These are phyloP conservation scores for Anarhynchus alexandrinus DNA, from an alignment of 2,113 vertebrate species.

Conservation along the genomic window DNA sequence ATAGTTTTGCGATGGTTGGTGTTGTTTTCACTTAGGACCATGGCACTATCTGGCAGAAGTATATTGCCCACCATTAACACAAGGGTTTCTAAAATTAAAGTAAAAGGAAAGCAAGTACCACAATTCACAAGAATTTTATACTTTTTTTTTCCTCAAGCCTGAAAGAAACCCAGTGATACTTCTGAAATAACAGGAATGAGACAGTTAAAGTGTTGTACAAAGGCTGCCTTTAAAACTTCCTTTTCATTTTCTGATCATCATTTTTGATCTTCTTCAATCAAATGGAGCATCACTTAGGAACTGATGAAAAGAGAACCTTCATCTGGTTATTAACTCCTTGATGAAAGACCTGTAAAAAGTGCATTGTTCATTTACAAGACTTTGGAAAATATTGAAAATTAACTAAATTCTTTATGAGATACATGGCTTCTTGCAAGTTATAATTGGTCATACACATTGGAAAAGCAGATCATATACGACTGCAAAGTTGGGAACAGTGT, in stretches of 20 bases:
- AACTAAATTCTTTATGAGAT: conserved; percentile 22
- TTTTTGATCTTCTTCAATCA: conserved; percentile 64
- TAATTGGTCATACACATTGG: neutral
- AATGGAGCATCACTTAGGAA: conserved; percentile 6
- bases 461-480: neutral
- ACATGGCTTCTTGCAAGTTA: neutral
- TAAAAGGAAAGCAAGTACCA: neutral
- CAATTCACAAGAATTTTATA: neutral
- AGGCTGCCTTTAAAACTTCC: conserved; percentile 23
- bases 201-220: conserved; percentile 30
- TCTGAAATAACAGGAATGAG: conserved; percentile 34
- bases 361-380: conserved; percentile 37
- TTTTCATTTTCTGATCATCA: conserved; percentile 43
- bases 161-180: neutral
- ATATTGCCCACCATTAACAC: neutral
- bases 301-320: conserved; percentile 47
- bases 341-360: conserved; percentile 40
- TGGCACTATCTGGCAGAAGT: neutral
- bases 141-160: neutral
- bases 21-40: neutral
- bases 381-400: conserved; percentile 42
- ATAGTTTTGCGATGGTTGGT: accelerated
- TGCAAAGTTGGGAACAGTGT: neutral
- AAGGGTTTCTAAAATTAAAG: neutral
- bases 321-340: conserved; percentile 59